phyloP scores from a whole-genome alignment of 2,113 vertebrate genomes.

The Chaetodon trifascialis region DNA sequence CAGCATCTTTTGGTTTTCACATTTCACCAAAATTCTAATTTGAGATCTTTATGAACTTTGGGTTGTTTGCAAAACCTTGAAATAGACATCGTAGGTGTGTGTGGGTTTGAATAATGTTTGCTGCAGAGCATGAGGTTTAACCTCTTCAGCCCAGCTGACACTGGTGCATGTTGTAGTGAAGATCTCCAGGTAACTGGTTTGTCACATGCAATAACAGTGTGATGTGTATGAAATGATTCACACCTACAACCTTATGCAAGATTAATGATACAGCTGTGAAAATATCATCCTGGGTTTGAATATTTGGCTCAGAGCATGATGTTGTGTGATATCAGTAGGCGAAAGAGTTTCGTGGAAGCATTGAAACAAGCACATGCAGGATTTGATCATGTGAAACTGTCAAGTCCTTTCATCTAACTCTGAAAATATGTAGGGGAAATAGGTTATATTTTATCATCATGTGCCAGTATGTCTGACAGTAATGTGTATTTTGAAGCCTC shows the following conservation, averaged over 20 bases:
- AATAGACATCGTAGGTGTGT: background rate
- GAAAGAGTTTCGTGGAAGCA: constrained; percentile 13
- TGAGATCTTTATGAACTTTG: background rate
- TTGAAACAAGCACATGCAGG: background rate
- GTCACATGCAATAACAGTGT: constrained; percentile 36
- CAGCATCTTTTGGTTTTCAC: background rate
- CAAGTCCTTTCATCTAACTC: background rate
- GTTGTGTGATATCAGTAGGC: constrained; percentile 14
- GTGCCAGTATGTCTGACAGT: background rate
- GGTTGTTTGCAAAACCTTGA: background rate
- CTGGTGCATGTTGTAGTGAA: background rate
- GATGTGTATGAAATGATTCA: constrained; percentile 46
- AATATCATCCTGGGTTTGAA: constrained; percentile 37
- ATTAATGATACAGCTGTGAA: constrained; percentile 53
- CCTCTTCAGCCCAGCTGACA: background rate
- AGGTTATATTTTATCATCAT: background rate
- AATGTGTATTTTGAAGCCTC: background rate
- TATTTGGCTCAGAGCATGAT: constrained; percentile 30
- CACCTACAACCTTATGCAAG: constrained; percentile 44
- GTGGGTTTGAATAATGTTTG: constrained; percentile 8
- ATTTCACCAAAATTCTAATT: background rate
- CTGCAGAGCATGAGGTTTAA: background rate
- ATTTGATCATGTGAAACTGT: background rate
- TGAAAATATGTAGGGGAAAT: background rate
- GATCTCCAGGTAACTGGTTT: constrained; percentile 30